Percentiles rank a stretch among this genome's conserved stretches.
Conservation (phyloP, 2,797 vertebrate species). For the Nyctalus aviator region DNA sequence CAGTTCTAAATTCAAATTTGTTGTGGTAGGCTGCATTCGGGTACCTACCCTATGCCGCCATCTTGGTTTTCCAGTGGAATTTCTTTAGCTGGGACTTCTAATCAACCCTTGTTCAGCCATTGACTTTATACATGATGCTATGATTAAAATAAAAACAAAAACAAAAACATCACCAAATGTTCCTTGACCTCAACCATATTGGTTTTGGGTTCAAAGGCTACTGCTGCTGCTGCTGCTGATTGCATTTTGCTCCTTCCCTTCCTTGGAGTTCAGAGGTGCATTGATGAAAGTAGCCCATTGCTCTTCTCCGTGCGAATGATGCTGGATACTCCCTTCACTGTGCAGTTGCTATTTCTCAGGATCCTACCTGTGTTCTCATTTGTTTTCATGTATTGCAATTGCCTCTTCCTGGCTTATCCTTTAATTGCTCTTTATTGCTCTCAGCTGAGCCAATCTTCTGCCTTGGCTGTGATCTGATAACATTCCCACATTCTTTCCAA, state of each 20-base stretch:
- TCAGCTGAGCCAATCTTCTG: neutral
- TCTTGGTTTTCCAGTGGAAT: neutral
- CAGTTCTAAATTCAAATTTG: too few relatives aligned
- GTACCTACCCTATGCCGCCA: too few relatives aligned
- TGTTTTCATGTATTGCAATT: neutral
- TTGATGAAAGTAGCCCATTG: neutral
- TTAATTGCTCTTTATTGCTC: slow-evolving; percentile 49
- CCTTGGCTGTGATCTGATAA: neutral
- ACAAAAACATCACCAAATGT: neutral
- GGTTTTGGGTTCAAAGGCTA: neutral
- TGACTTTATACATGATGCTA: neutral
- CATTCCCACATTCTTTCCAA: slow-evolving; percentile 37
- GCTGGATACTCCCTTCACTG: neutral
- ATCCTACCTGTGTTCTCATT: neutral
- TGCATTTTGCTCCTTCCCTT: neutral
- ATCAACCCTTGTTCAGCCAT: neutral
- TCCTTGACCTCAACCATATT: neutral
- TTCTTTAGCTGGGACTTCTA: neutral
- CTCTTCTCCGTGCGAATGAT: neutral
- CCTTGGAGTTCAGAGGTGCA: neutral
- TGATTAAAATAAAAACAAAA: neutral
- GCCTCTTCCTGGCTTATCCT: slow-evolving; percentile 47
- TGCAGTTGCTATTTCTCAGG: neutral
- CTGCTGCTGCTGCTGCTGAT: neutral
- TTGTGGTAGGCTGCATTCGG: too few relatives aligned